A percentile compares a stretch with the other conserved stretches of the same genome.
Evolutionary conservation across 2,797 vertebrate species (phyloP).

Genomic region (Todus mexicanus): DNA sequence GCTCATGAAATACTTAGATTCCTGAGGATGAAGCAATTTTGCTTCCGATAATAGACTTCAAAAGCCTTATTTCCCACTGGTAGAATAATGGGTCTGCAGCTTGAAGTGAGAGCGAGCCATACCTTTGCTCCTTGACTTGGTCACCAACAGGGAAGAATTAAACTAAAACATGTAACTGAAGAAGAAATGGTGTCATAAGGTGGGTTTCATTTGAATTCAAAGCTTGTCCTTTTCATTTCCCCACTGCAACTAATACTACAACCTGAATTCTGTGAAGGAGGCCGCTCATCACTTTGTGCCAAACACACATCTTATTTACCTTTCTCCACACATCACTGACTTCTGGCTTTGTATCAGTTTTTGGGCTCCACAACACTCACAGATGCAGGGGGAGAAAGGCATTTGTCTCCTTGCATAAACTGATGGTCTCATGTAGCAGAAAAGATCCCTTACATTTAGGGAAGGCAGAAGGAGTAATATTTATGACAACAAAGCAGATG

Average conservation of each 20-base stretch:
- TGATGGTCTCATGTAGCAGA: background rate
- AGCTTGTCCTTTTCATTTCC: background rate
- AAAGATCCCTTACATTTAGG: background rate
- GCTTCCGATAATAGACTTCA: constrained; percentile 63
- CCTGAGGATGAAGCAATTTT: constrained; percentile 75
- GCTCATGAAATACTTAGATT: constrained; percentile 69
- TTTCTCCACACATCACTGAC: background rate
- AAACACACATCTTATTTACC: background rate
- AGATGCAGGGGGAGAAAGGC: background rate
- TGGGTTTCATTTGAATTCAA: constrained; percentile 9
- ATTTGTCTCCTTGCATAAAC: background rate
- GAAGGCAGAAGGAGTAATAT: background rate
- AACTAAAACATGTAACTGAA: constrained; percentile 18
- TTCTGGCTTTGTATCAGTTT: background rate
- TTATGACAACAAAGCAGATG: constrained; percentile 10
- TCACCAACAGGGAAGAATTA: constrained; percentile 50
- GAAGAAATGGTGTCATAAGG: background rate
- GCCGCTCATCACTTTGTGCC: background rate
- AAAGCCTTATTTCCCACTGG: constrained; percentile 72
- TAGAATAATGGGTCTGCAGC: constrained; percentile 62
- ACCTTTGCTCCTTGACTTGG: constrained; percentile 67
- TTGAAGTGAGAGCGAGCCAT: constrained; percentile 12
- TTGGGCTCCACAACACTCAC: background rate
- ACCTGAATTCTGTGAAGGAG: constrained; percentile 1
- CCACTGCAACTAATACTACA: background rate